Conservation (phyloP, 2,888 invertebrate species). For the Eurois occulta region DNA sequence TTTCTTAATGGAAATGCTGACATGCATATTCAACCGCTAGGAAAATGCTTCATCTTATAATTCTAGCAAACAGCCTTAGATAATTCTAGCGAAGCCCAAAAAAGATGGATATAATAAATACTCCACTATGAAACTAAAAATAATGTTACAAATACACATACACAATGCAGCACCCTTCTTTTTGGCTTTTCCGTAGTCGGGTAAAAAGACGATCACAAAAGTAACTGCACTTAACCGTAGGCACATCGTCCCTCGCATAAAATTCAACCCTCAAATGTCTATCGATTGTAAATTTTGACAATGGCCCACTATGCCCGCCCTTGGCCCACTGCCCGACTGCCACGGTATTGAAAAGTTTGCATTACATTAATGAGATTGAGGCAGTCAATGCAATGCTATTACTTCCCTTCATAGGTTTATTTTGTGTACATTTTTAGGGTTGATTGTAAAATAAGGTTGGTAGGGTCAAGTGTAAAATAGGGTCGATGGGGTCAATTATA, state of each 20-base stretch:
- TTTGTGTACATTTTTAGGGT: conserved; percentile 25
- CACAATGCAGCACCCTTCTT: neutral
- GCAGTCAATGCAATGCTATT: conserved; percentile 15
- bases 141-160: neutral
- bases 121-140: neutral
- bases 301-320: conserved; percentile 56
- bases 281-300: conserved; percentile 67
- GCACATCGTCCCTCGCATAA: conserved; percentile 14
- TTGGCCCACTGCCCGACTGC: conserved; percentile 66
- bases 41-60: neutral
- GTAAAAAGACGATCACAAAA: neutral
- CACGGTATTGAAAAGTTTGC: conserved; percentile 47
- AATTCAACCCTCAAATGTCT: conserved; percentile 32
- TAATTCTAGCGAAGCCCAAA: neutral
- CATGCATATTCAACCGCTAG: neutral
- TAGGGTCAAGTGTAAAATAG: neutral
- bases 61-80: no score
- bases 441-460: neutral
- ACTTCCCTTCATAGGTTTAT: conserved; percentile 14
- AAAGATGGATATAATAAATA: neutral
- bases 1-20: neutral
- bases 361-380: conserved; percentile 26
- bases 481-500: neutral
- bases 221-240: conserved; percentile 6
- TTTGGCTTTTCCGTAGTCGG: neutral